A percentile compares a stretch with the other conserved stretches of the same genome.
Conservation (phyloP, 1,140 invertebrate genomes). For the Mamestra configurata region DNA sequence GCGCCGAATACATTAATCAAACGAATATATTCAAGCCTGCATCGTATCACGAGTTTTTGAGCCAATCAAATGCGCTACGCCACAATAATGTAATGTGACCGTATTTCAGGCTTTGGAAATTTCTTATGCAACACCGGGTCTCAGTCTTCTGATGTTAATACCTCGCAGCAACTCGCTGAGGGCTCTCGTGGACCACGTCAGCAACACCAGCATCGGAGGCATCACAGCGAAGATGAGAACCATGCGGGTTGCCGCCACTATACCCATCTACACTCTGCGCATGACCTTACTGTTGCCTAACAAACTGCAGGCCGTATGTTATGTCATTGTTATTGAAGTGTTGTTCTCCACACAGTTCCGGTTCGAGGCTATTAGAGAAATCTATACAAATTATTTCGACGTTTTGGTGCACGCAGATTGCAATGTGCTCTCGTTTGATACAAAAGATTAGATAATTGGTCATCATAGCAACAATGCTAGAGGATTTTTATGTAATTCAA, state of each 20-base stretch:
- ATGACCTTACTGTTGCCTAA: slow-evolving; percentile 79
- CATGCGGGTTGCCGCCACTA: slow-evolving; percentile 67
- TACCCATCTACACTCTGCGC: slow-evolving; percentile 79
- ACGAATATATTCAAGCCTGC: too few relatives aligned
- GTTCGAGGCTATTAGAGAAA: too few relatives aligned
- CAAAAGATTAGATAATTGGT: too few relatives aligned
- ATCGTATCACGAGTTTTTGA: too few relatives aligned
- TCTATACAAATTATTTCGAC: too few relatives aligned
- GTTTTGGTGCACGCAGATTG: too few relatives aligned
- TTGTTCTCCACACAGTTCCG: background rate
- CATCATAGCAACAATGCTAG: too few relatives aligned
- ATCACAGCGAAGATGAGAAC: slow-evolving; percentile 63
- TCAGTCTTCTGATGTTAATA: slow-evolving; percentile 70
- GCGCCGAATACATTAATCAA: too few relatives aligned
- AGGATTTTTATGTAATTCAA: too few relatives aligned
- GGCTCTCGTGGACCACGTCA: slow-evolving; percentile 56
- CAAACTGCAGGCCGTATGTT: slow-evolving; percentile 75
- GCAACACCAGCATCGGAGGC: slow-evolving; percentile 52
- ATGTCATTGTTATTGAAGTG: background rate
- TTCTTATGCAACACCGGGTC: slow-evolving; percentile 69
- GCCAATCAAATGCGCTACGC: too few relatives aligned
- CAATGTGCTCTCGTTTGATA: too few relatives aligned
- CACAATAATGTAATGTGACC: too few relatives aligned
- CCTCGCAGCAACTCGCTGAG: slow-evolving; percentile 66
- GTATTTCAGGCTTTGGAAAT: slow-evolving; percentile 78